These are phyloP conservation scores for Chironomus tentans DNA, from an alignment of 2,888 invertebrate genomes.

Conservation along the genomic window DNA sequence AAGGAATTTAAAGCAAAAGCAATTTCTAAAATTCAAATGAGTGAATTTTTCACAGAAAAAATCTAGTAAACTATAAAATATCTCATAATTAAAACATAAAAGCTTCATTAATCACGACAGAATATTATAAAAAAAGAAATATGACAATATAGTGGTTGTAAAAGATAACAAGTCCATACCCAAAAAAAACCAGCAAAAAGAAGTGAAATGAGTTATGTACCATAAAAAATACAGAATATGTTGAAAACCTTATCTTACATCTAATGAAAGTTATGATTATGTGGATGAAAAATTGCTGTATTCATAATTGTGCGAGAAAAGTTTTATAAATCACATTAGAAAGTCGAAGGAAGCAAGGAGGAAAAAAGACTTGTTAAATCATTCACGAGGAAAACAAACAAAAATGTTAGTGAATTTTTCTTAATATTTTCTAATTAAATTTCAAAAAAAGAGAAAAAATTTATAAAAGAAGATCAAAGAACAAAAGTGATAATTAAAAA, in stretches of 20 bases:
- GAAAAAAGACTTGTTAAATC: background rate
- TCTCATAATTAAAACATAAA: too few species aligned
- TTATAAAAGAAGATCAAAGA: background rate
- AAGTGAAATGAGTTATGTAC: slow-evolving; percentile 10
- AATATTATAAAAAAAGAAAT: too few species aligned
- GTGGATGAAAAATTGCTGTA: background rate
- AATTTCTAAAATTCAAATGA: too few species aligned
- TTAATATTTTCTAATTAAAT: background rate
- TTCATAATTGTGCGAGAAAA: background rate
- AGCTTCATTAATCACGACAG: too few species aligned
- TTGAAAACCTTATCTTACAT: background rate
- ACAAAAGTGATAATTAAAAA: background rate
- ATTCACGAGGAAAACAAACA: background rate
- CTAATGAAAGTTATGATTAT: background rate
- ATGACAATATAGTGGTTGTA: too few species aligned
- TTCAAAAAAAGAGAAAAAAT: background rate
- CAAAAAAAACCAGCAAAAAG: background rate
- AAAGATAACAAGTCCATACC: too few species aligned
- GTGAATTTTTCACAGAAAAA: too few species aligned
- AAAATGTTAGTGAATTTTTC: background rate
- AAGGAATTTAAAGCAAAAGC: too few species aligned
- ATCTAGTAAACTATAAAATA: too few species aligned
- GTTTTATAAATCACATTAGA: too few species aligned
- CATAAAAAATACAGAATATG: slow-evolving; percentile 2
- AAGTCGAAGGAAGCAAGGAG: background rate